Base-by-base conservation (phyloP, 1,140 invertebrate species). In the Lasioglossum baleicum region DNA sequence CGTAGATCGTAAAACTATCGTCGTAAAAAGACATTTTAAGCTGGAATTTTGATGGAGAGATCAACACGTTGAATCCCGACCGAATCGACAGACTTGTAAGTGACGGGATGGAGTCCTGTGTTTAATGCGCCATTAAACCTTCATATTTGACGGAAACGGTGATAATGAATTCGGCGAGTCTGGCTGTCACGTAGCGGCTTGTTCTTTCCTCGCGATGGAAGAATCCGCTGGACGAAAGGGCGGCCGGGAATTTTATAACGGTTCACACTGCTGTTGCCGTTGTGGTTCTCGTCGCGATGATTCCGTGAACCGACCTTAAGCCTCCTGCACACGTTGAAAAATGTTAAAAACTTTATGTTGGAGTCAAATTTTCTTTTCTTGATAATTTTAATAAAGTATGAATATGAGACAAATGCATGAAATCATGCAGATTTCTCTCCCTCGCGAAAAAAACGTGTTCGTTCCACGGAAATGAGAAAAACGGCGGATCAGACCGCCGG, bases 41-140 rank as follows among this genome's bases (percentile, higher is more conserved):
- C 15, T 26, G 75, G 75, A 78, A 78, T 78, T 78, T 78, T 72
- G 67, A 78, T 78, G 60, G 76, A 78, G 69, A 73, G 76, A 78
- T 73, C 76, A 65, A 72, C 42, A 7, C 15, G 17, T 53, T 17
- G 51, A n/a, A 22, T 8, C 7, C 40, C 5, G 58, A 1, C 22
- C 56, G 61, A 65, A 65, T 65, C 40, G 35, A 40, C 31, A 8
- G 65, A 8, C 13, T 66, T 48, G 31, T 20, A 20, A 48, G 17
- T 10, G 20, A 15, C 51, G 15, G 51, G 51, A 6, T 15, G 15
- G 51, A 20, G 4, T 56, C 15, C 51, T 56, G 15, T 56, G 15
- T 56, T 56, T 56, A 17, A 20, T 56, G 51, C 15, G 17, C 15
- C 20, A 20, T 56, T 56, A 56, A 56, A 56, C 5, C 51, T 56